Percentiles rank a stretch among this genome's conserved stretches.
These are phyloP conservation scores for Protula sp. DNA, from an alignment of 2,888 invertebrate genomes.

Conservation along the genomic window DNA sequence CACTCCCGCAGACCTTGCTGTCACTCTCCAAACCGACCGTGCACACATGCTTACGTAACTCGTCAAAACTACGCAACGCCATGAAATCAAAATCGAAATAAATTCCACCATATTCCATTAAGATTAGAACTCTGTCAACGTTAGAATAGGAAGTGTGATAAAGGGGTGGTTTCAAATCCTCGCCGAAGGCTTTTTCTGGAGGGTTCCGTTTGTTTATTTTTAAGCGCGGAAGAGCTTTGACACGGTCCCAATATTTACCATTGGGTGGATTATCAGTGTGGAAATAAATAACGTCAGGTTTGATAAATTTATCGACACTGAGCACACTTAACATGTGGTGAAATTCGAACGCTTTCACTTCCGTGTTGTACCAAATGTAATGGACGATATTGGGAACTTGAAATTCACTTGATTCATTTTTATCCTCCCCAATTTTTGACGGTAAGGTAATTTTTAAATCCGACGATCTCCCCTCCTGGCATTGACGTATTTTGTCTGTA, in stretches of 20 bases:
- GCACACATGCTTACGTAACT: constrained; percentile 21
- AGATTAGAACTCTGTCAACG: constrained; percentile 26
- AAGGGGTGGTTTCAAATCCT: constrained; percentile 20
- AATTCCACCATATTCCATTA: constrained; percentile 28
- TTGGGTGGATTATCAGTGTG: constrained; percentile 27
- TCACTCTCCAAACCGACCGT: constrained; percentile 18
- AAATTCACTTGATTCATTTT: neutral
- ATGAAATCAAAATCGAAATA: constrained; percentile 29
- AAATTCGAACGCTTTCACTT: constrained; percentile 19
- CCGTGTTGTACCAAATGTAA: constrained; percentile 28
- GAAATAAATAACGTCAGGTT: constrained; percentile 24
- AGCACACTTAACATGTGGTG: constrained; percentile 28
- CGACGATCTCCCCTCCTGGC: no score
- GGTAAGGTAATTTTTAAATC: no score
- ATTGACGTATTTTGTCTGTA: no score
- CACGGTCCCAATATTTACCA: constrained; percentile 25
- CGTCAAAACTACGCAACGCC: constrained; percentile 23
- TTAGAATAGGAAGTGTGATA: constrained; percentile 31
- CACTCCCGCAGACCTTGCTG: constrained; percentile 27
- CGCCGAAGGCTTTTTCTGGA: constrained; percentile 23
- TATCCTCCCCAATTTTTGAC: neutral
- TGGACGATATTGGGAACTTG: constrained; percentile 28
- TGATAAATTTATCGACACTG: constrained; percentile 24
- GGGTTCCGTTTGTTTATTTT: constrained; percentile 19
- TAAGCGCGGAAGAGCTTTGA: constrained; percentile 18